Evolutionary conservation across 2,113 vertebrate species (phyloP), one percentile per base, ranked within the genome.

Genomic region (Leucosticte australis): DNA sequence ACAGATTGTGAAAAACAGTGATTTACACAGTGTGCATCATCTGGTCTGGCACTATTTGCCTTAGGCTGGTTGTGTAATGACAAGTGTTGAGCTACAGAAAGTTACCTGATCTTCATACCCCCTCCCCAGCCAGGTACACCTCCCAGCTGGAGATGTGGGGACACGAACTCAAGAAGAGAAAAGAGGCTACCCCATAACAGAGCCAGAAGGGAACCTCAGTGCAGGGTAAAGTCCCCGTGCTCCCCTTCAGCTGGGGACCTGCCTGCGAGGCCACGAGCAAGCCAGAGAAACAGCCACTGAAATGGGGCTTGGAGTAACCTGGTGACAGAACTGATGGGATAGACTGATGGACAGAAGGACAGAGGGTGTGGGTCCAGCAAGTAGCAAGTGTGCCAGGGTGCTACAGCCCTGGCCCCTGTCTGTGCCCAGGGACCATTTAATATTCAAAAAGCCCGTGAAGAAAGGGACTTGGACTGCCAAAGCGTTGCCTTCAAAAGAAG

Each of bases 241-340:
- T 24, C 30, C 46, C 16, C 73, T 87, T 84, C 56, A 41, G 42
- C 14, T n/a, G 30, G 39, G 65, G 35, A 60, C 14, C 28, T 53
- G 27, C 44, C 63, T 69, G 37, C 0, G 0, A 64, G 39, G 28
- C 41, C 30, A n/a, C 0, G 0, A 62, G 37, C 35, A 27, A 33
- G 31, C 47, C 39, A 63, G 13, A 74, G 55, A 35, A 50, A 55
- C 62, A 39, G 44, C 19, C n/a, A 39, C 49, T 6, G 2, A 89
- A 63, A 42, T 17, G n/a, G 13, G 21, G 14, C 64, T 91, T 78
- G 84, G 47, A 55, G 60, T 42, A 50, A 67, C 27, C 30, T 55
- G 47, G 28, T 8, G 14, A n/a, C 17, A 71, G 52, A 31, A 59
- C 8, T 33, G 73, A 22, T 37, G 15, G 76, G 50, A 15, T 49